Evolutionary conservation across 2,113 vertebrate species (phyloP), one percentile per base, ranked within the genome.

Genomic region (Nothobranchius furzeri): DNA sequence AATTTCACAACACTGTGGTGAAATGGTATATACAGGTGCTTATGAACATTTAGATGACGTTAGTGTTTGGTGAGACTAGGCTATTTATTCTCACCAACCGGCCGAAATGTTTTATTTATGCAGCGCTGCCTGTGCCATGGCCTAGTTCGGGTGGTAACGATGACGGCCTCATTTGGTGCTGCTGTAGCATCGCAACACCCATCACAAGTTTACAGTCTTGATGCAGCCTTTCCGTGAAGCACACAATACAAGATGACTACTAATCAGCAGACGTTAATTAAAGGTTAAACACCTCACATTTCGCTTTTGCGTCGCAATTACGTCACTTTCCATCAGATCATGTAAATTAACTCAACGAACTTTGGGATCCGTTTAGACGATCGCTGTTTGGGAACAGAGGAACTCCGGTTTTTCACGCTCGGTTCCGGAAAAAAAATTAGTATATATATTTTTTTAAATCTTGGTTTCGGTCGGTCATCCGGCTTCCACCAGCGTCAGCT

Each of bases 71-170:
- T 59, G 60, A 82, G 78, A 74, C 82, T 62, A 12, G 3, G 9
- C 59, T 60, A 67, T 57, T 80, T 80, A 56, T 78, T 73, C 49
- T 78, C 54, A 69, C 43, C 59, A 60, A 79, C 69, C 68, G 63
- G 68, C 67, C 77, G 63, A 85, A 80, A 90, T 90, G 85, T 90
- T 88, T 90, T 90, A 91, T 91, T 90, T 89, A 91, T 90, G 85
- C 88, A 80, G 82, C 85, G 82, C 85, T 91, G 91, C 89, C 91
- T 92, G 82, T 51, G 81, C 63, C 48, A 56, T 69, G 93, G 93
- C 93, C 93, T 94, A 91, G 84, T 83, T 85, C 81, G 87, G 86
- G 86, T 89, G 89, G 85, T 85, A 84, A 86, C 76, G 82, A 80
- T 83, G 84, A 85, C 90, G 88, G 91, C 89, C 87, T 92, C 88